Conservation (phyloP, 2,797 vertebrate species). For the Falco concolor region DNA sequence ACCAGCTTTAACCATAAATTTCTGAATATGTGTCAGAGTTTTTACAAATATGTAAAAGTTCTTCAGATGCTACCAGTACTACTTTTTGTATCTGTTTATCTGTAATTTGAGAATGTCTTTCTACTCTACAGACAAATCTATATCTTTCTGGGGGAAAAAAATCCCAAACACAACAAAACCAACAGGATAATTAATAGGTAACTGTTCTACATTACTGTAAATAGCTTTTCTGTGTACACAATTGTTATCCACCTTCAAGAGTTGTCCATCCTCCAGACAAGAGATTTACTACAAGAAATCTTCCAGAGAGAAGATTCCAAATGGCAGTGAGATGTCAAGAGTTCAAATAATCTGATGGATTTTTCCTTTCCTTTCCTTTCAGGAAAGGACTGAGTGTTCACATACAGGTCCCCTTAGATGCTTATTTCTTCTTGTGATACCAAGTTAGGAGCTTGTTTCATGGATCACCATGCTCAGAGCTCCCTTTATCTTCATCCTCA, state of each 20-base stretch:
- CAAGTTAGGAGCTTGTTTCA: neutral
- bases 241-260: neutral
- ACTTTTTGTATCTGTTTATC: neutral
- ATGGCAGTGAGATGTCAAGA: neutral
- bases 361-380: no score
- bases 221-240: neutral
- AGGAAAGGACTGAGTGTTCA: neutral
- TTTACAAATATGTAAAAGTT: neutral
- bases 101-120: neutral
- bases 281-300: neutral
- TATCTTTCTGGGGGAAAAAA: neutral
- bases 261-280: fast-evolving
- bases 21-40: neutral
- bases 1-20: neutral
- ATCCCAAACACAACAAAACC: fast-evolving
- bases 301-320: neutral
- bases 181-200: neutral
- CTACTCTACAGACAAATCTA: neutral
- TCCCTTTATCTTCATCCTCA: neutral
- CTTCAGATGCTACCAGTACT: neutral
- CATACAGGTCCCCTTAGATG: neutral
- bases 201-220: neutral
- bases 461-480: neutral
- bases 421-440: neutral
- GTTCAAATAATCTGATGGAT: neutral